Percentiles rank a stretch among this genome's conserved stretches.
Conservation (phyloP, 2,113 vertebrate species). For the Syngnathus floridae region DNA sequence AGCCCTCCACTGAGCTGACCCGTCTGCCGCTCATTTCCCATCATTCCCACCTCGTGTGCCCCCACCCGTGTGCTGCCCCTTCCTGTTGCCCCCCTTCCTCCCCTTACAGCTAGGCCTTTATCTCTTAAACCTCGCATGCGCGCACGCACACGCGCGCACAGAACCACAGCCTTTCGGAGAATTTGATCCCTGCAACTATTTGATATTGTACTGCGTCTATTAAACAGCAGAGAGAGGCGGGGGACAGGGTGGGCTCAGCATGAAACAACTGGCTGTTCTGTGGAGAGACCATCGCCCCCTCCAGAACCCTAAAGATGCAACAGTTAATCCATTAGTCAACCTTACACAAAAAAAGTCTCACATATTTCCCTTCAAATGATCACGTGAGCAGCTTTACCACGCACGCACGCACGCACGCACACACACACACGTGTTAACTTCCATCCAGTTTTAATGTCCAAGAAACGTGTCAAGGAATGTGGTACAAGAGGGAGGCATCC, state of each 20-base stretch:
- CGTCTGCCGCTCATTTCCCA: constrained; percentile 68
- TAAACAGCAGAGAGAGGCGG: constrained; percentile 37
- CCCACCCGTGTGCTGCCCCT: constrained; percentile 53
- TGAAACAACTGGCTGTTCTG: constrained; percentile 43
- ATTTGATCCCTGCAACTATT: constrained; percentile 65
- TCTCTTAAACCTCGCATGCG: constrained; percentile 51
- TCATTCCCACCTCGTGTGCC: constrained; percentile 65
- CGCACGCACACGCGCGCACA: constrained; percentile 51
- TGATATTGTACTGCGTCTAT: constrained; percentile 59
- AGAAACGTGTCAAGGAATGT: constrained; percentile 16
- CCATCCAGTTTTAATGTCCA: constrained; percentile 58
- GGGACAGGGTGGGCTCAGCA: constrained; percentile 3
- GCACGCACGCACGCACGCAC: background rate
- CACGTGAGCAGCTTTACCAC: background rate
- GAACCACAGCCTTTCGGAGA: constrained; percentile 46
- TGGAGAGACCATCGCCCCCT: background rate
- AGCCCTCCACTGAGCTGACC: constrained; percentile 64
- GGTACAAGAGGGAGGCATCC: constrained; percentile 13
- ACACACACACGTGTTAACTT: constrained; percentile 3
- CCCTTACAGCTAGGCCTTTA: constrained; percentile 40
- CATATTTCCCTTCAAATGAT: constrained; percentile 1
- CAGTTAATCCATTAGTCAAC: constrained; percentile 1
- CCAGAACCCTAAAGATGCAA: background rate
- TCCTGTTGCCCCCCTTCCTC: constrained; percentile 30
- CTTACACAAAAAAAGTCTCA: background rate